phyloP scores from a whole-genome alignment of 2,113 vertebrate species.

The Istiophorus platypterus region DNA sequence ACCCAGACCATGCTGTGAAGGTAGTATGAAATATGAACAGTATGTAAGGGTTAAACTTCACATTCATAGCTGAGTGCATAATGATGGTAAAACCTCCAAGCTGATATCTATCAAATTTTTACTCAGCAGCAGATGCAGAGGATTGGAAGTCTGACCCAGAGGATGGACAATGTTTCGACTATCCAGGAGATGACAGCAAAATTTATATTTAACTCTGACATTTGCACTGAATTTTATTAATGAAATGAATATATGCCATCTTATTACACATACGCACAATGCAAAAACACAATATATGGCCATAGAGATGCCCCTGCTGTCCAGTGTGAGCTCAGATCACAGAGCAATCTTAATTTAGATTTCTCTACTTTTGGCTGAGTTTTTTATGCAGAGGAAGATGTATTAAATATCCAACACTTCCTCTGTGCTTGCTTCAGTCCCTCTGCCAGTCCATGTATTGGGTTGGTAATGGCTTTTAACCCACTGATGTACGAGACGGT shows the following conservation, averaged over 20 bases:
- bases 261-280: neutral
- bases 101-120: too few relatives aligned
- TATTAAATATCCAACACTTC: slow-evolving; percentile 39
- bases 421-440: slow-evolving; percentile 12
- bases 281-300: neutral
- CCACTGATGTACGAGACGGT: slow-evolving; percentile 45
- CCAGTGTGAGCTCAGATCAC: neutral
- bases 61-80: too few relatives aligned
- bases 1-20: too few relatives aligned
- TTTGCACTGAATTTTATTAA: neutral
- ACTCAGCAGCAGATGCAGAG: too few relatives aligned
- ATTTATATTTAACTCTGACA: too few relatives aligned
- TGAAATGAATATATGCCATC: neutral
- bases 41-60: too few relatives aligned
- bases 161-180: too few relatives aligned
- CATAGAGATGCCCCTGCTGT: neutral
- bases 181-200: too few relatives aligned
- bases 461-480: slow-evolving; percentile 68
- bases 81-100: too few relatives aligned
- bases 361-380: slow-evolving; percentile 2
- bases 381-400: slow-evolving; percentile 4
- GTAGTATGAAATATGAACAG: too few relatives aligned
- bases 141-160: too few relatives aligned
- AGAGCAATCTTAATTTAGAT: slow-evolving; percentile 13
- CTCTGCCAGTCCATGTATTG: slow-evolving; percentile 17